These are phyloP conservation scores for Columbina picui DNA, from an alignment of 2,113 vertebrate species.

Conservation along the genomic window DNA sequence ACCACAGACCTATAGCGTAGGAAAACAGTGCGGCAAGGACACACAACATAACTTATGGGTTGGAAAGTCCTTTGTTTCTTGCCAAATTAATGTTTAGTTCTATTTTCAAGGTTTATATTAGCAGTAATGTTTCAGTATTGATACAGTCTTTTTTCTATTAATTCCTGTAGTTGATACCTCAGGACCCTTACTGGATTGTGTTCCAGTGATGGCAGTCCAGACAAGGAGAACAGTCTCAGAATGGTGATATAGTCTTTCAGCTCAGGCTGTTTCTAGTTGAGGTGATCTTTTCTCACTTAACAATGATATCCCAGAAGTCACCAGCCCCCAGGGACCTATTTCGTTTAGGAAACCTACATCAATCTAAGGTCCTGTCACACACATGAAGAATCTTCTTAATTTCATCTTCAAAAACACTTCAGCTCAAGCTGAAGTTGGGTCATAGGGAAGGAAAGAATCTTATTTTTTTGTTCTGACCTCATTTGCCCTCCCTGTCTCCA, in stretches of 20 bases:
- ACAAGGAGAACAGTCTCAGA: not conserved
- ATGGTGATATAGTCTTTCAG: not conserved
- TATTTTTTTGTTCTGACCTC: not conserved
- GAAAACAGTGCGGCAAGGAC: not conserved
- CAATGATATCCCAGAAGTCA: not conserved
- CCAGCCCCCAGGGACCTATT: not conserved
- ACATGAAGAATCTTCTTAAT: slow-evolving; percentile 50
- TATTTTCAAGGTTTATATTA: not conserved
- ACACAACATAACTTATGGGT: not conserved
- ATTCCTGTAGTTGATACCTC: not conserved
- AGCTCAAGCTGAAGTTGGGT: not conserved
- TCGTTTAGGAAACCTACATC: not conserved
- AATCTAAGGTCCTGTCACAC: slow-evolving; percentile 7
- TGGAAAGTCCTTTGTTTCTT: not conserved
- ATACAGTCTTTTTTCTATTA: not conserved
- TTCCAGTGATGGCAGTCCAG: not conserved
- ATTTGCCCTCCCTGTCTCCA: not conserved
- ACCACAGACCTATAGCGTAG: not conserved
- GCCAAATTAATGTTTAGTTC: not conserved
- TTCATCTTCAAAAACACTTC: slow-evolving; percentile 9
- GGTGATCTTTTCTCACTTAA: not conserved
- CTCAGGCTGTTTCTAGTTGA: not conserved
- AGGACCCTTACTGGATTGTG: not conserved
- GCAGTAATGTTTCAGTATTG: not conserved
- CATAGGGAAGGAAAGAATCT: not conserved